phyloP scores from a whole-genome alignment of 2,888 invertebrate species.

The Netelia melanura region DNA sequence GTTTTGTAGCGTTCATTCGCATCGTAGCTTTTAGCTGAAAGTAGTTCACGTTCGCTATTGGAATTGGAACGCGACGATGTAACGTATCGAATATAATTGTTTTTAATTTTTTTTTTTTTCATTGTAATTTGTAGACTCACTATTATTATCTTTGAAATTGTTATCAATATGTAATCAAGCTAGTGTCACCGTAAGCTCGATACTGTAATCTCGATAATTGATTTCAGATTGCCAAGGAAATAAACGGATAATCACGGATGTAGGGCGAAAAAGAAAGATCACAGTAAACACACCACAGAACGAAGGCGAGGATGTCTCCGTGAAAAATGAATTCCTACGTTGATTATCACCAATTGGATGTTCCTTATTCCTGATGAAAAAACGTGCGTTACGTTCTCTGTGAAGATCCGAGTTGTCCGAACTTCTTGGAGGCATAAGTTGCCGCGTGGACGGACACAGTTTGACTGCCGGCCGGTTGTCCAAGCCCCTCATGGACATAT shows the following conservation, averaged over 20 bases:
- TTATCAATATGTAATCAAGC: too few relatives aligned
- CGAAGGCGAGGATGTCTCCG: constrained; percentile 48
- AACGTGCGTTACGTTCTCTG: constrained; percentile 12
- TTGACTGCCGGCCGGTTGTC: constrained; percentile 70
- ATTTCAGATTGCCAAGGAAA: too few relatives aligned
- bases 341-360: constrained; percentile 3
- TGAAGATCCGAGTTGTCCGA: constrained; percentile 18
- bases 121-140: too few relatives aligned
- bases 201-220: too few relatives aligned
- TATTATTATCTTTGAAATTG: too few relatives aligned
- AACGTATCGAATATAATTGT: too few relatives aligned
- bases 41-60: too few relatives aligned
- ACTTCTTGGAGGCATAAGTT: constrained; percentile 62
- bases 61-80: too few relatives aligned
- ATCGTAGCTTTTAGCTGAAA: too few relatives aligned
- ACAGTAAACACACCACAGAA: constrained; percentile 60
- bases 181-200: too few relatives aligned
- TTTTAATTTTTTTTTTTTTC: too few relatives aligned
- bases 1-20: not conserved
- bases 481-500: constrained; percentile 60
- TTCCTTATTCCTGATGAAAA: constrained; percentile 19
- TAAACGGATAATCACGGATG: too few relatives aligned
- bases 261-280: not conserved
- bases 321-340: constrained; percentile 38
- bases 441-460: constrained; percentile 66